Evolutionary conservation across 1,140 invertebrate genomes (phyloP).

Genomic region (Drosophila neocordata): DNA sequence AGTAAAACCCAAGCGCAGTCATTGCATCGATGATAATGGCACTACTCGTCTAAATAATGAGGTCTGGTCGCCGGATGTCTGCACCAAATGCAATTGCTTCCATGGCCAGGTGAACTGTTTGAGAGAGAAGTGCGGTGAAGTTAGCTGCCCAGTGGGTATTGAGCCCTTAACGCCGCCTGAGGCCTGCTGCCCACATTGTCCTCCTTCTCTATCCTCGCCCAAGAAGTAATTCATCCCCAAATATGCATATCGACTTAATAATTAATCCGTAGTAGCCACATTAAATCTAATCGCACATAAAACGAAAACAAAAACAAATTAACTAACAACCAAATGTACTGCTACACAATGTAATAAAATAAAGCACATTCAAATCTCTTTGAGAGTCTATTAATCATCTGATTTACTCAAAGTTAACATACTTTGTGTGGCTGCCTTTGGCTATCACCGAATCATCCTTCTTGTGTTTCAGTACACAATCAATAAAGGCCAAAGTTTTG

Average conservation of each 20-base stretch:
- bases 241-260: conserved; percentile 71
- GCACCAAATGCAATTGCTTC: conserved; percentile 84
- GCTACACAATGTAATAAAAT: conserved; percentile 78
- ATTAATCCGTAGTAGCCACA: conserved; percentile 68
- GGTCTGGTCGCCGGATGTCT: conserved; percentile 84
- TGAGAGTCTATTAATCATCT: not conserved
- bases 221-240: conserved; percentile 39
- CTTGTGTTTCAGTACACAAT: conserved; percentile 90
- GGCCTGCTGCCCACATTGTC: conserved; percentile 74
- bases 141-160: conserved; percentile 63
- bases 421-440: conserved; percentile 92
- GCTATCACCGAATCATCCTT: conserved; percentile 88
- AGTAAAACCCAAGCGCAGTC: conserved; percentile 56
- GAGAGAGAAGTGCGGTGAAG: conserved; percentile 68
- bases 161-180: conserved; percentile 70
- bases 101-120: conserved; percentile 75
- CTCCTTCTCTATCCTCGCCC: conserved; percentile 2
- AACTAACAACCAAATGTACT: conserved; percentile 65
- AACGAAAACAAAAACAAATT: conserved; percentile 50
- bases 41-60: conserved; percentile 83
- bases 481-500: conserved; percentile 90
- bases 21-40: conserved; percentile 83
- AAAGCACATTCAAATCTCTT: conserved; percentile 71
- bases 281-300: conserved; percentile 51
- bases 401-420: conserved; percentile 44